Evolutionary conservation across 2,113 vertebrate species (phyloP).

Genomic region (Heliornis fulica): DNA sequence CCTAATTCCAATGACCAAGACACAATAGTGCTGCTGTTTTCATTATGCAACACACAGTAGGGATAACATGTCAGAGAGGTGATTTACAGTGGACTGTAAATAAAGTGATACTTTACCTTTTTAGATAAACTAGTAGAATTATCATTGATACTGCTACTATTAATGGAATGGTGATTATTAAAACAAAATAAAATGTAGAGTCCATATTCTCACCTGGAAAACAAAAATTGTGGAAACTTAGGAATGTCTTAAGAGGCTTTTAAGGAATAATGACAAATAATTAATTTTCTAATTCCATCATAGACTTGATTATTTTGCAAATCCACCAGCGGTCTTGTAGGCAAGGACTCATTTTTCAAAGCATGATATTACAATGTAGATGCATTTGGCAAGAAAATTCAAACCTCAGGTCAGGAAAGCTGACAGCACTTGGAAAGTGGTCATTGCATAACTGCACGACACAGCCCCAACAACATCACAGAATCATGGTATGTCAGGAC

Average conservation of each 20-base stretch:
- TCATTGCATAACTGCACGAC: not conserved
- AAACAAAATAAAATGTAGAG: not conserved
- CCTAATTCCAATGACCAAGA: not conserved
- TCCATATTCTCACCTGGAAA: slow-evolving; percentile 30
- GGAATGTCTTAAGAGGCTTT: not conserved
- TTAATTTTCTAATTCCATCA: not conserved
- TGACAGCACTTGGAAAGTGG: not conserved
- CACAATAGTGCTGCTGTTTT: not conserved
- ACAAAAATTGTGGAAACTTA: not conserved
- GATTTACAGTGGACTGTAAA: not conserved
- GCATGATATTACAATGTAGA: not conserved
- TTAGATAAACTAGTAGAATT: slow-evolving; percentile 59
- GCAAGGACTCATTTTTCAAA: not conserved
- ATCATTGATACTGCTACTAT: slow-evolving; percentile 18
- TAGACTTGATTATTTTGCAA: not conserved
- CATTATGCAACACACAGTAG: not conserved
- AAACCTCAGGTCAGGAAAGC: not conserved
- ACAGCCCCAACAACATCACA: not conserved
- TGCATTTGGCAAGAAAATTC: not conserved
- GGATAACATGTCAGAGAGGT: not conserved
- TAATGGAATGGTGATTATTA: slow-evolving; percentile 42
- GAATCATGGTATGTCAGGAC: too few species aligned
- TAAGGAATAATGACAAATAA: not conserved
- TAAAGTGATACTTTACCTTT: slow-evolving; percentile 49
- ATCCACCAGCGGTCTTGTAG: not conserved